These are phyloP conservation scores for Noctua janthina DNA, from an alignment of 2,888 invertebrate genomes.

Conservation along the genomic window DNA sequence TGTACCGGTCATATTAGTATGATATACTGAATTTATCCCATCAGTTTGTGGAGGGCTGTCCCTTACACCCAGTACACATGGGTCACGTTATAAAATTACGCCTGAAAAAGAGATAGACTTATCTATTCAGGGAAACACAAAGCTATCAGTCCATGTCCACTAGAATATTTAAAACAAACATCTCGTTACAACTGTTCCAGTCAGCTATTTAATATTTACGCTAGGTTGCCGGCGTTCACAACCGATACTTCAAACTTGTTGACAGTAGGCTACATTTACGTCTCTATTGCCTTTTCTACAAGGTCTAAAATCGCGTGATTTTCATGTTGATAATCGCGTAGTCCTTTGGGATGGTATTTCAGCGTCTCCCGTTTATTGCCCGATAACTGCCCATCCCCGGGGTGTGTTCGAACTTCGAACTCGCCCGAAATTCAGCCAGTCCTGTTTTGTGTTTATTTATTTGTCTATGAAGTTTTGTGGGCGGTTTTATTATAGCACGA, in stretches of 20 bases:
- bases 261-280: not conserved
- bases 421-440: slow-evolving; percentile 35
- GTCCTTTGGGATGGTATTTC: slow-evolving; percentile 51
- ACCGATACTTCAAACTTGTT: slow-evolving; percentile 9
- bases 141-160: not conserved
- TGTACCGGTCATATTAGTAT: no score
- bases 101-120: not conserved
- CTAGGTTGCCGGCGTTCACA: not conserved
- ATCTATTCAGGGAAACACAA: not conserved
- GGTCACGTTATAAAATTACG: not conserved
- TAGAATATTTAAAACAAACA: slow-evolving; percentile 28
- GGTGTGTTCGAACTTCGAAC: slow-evolving; percentile 52
- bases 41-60: no score
- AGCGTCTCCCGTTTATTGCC: slow-evolving; percentile 62
- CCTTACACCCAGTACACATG: not conserved
- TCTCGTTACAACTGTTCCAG: slow-evolving; percentile 14
- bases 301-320: slow-evolving; percentile 26
- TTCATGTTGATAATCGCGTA: slow-evolving; percentile 10
- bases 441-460: slow-evolving; percentile 55
- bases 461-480: slow-evolving; percentile 54
- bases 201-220: slow-evolving; percentile 26
- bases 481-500: slow-evolving; percentile 8
- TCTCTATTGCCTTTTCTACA: not conserved
- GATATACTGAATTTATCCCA: no score
- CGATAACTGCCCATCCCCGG: slow-evolving; percentile 59